Evolutionary conservation across 2,797 vertebrate species (phyloP), one percentile per base, ranked within the genome.

Genomic region (Clarias fuscus): DNA sequence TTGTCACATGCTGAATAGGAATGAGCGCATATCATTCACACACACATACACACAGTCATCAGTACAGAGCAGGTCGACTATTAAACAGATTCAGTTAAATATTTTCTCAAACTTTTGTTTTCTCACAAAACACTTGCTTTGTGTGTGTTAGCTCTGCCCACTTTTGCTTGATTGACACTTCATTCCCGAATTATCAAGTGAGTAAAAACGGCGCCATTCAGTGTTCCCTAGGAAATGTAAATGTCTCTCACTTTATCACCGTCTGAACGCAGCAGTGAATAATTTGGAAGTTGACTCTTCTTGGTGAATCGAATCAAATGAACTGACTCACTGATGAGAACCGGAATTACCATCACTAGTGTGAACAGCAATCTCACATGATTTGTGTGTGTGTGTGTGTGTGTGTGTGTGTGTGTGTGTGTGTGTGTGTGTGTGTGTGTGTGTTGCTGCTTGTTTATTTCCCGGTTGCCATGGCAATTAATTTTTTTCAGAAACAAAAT

Each of bases 1-100:
- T 61, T 79, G 30, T 78, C 76, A 61, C 56, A 59, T 61, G n/a
- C 73, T 76, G 73, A 76, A 76, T n/a, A 76, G 20, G 30, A 58
- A 76, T 30, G 53, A 76, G 73, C 7, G n/a, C 24, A 24, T 30
- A 27, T n/a, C 22, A n/a, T 65, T 68, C 72, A 53, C 20, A 8
- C 18, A 56, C 72, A 33, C 80, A 82, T 37, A 43, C 37, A 72
- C 70, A 72, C 70, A 72, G 8, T 27, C 7, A 58, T 20, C 20
- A 61, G 4, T 78, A 33, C 56, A 33, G 56, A 61, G 27, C 27
- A 78, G 56, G 30, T 33, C 27, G 4, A 4, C 3, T 30, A 40
- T 76, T 53, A 75, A 76, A 58, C 73, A 56, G n/a, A 76, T 76
- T 22, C 20, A 11, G 24, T 48, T 18, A 59, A 76, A 76, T 14